Base-by-base conservation (phyloP, 2,797 vertebrate genomes). In the Oreochromis mossambicus region DNA sequence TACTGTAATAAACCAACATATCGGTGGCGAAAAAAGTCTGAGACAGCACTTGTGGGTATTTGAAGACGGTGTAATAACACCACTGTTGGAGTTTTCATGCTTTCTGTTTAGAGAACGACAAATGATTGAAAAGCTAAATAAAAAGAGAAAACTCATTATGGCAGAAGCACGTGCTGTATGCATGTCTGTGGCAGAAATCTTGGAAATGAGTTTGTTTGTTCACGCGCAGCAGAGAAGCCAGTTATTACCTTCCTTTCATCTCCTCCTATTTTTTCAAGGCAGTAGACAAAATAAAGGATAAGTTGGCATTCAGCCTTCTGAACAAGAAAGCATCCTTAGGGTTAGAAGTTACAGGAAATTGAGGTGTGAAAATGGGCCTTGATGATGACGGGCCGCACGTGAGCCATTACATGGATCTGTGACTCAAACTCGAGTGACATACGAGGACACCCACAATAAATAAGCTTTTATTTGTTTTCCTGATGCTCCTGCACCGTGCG, bases 341-440 rank as follows among this genome's bases (percentile, higher is more conserved):
- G 66, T 77, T n/a, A 19, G 52, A 77, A 41, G 61, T n/a, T 38
- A 52, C 41, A 19, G 78, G 82, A 86, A 88, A 91, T 88, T 85
- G 80, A 85, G 4, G 14, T 81, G 50, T 7, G 58, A 87, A 83
- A 91, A 82, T 82, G 73, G 46, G 3, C 19, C 19, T 17, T 41
- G 50, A 68, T 46, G 77, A 66, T 77, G 34, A 29, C 9, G 3
- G 5, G 43, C 77, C 1, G 21, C 79, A 63, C 21, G 79, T 86
- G 85, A 73, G 14, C 41, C 46, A 9, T 68, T 26, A 29, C 43
- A 13, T 7, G 34, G n/a, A 26, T 63, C 34, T 83, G 19, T 32
- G 51, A 14, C 58, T 80, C 81, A 19, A 14, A 24, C 24, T 12
- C 7, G 17, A 68, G 19, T 61, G 78, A 77, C 12, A 34, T 15